Conservation (phyloP, 2,888 invertebrate species). For the Drosophila incognita region DNA sequence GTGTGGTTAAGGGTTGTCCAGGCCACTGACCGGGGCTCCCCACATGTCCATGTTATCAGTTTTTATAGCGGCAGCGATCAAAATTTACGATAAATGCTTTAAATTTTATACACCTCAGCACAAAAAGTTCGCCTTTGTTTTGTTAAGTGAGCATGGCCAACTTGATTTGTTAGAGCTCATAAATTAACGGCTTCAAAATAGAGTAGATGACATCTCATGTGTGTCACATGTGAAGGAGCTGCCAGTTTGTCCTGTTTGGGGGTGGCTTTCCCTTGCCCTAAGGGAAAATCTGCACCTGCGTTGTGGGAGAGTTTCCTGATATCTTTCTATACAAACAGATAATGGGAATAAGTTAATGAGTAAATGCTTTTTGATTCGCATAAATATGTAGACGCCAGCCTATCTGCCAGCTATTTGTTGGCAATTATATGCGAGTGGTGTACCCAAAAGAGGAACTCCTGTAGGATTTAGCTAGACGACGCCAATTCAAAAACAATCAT, state of each 20-base stretch:
- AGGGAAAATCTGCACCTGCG: conserved; percentile 73
- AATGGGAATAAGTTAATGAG: conserved; percentile 48
- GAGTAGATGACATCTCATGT: conserved; percentile 68
- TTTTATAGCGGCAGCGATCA: conserved; percentile 71
- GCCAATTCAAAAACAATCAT: conserved; percentile 77
- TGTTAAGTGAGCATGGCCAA: conserved; percentile 82
- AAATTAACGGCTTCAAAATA: conserved; percentile 67
- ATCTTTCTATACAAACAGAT: conserved; percentile 1
- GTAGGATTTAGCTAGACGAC: conserved; percentile 2
- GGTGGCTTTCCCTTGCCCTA: conserved; percentile 36
- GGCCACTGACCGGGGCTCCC: conserved; percentile 46
- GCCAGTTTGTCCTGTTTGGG: conserved; percentile 8
- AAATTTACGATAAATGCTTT: conserved; percentile 82
- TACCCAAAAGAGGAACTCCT: background rate
- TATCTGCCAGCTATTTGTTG: conserved; percentile 49
- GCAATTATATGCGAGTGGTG: conserved; percentile 59
- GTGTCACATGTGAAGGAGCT: conserved; percentile 66
- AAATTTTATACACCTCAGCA: conserved; percentile 74
- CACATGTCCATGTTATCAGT: conserved; percentile 59
- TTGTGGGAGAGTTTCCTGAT: conserved; percentile 1
- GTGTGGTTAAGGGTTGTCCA: conserved; percentile 72
- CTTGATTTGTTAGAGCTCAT: conserved; percentile 82
- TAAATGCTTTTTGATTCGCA: conserved; percentile 25
- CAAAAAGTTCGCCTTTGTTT: conserved; percentile 56
- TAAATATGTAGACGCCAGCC: background rate